Evolutionary conservation across 2,113 vertebrate species (phyloP).

Genomic region (Rhinoptilus africanus): DNA sequence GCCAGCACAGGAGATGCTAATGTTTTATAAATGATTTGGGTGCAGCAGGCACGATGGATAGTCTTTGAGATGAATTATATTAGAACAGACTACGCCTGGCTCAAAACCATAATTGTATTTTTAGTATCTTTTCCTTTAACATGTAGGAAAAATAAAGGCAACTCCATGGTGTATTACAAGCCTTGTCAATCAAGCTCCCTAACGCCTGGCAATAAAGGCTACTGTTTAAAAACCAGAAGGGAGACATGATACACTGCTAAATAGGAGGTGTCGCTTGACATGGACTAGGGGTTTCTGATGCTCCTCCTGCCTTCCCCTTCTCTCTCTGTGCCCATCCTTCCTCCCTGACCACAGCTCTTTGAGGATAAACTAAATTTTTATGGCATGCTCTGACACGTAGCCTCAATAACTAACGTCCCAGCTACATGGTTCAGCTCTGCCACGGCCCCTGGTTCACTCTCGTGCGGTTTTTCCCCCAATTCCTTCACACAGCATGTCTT

Average conservation of each 20-base stretch:
- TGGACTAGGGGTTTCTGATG: not conserved
- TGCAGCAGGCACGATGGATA: conserved; percentile 42
- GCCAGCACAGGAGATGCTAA: conserved; percentile 68
- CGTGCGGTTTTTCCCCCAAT: not conserved
- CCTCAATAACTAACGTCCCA: not conserved
- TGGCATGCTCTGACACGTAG: not conserved
- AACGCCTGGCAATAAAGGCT: not conserved
- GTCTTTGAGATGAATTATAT: conserved; percentile 52
- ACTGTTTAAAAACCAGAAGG: conserved; percentile 46
- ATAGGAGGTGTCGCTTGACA: not conserved
- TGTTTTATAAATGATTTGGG: conserved; percentile 66
- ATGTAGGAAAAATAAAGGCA: conserved; percentile 46
- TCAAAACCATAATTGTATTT: conserved; percentile 65
- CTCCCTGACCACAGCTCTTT: not conserved
- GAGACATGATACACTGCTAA: conserved; percentile 22
- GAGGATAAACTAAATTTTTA: conserved; percentile 25
- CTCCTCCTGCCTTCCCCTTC: not conserved
- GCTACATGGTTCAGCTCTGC: not conserved
- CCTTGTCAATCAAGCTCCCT: conserved; percentile 56
- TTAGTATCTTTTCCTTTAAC: conserved; percentile 70
- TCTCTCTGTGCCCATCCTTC: not conserved
- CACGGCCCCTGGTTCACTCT: not conserved
- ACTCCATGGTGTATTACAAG: conserved; percentile 38
- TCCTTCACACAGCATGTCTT: conserved; percentile 15
- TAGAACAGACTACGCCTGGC: conserved; percentile 50